Base-by-base conservation (phyloP, 2,113 vertebrate species). In the Mandrillus leucophaeus region DNA sequence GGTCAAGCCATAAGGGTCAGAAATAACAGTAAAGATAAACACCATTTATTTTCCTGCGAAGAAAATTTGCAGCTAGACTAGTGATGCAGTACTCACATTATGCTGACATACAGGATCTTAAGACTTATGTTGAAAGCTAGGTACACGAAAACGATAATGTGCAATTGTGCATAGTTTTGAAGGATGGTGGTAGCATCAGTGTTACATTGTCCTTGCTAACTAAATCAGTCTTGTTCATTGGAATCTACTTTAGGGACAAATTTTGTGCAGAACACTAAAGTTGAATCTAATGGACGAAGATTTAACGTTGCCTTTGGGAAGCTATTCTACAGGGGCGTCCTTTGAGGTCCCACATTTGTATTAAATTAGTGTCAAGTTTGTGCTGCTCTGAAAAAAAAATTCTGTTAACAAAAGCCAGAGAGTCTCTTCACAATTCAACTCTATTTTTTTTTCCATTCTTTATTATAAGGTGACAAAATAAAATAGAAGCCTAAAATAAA, bases 171-270 rank as follows among this genome's bases (percentile, higher is more conserved):
- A 95, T 93, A 90, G 72, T 92, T 97, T 96, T 98, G 96, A 97
- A 98, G 93, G 87, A 95, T 96, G 83, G 66, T 64, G 40, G n/a
- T 43, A 59, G 32, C 66, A 75, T 78, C 76, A 18, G n/a, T 96
- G 76, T 96, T 93, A 81, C 92, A 76, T 50, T 96, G 97, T 88
- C 94, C 95, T 98, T 96, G 96, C 81, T 97, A 48, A 96, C 76
- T 96, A 88, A 97, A 96, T 97, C 81, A 96, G 55, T 90, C 95
- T 97, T 90, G 18, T 95, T 96, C 96, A 97, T 96, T 97, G 68
- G 27, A 94, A 93, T 94, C 85, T 89, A 86, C 52, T 90, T 92
- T 86, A 95, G 70, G 61, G 40, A 48, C 22, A 85, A 90, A 76
- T 38, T 79, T 91, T 88, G 82, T 95, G 61, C 80, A 93, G 80